Evolutionary conservation across 2,113 vertebrate genomes (phyloP).

Genomic region (Baryphthengus martii): DNA sequence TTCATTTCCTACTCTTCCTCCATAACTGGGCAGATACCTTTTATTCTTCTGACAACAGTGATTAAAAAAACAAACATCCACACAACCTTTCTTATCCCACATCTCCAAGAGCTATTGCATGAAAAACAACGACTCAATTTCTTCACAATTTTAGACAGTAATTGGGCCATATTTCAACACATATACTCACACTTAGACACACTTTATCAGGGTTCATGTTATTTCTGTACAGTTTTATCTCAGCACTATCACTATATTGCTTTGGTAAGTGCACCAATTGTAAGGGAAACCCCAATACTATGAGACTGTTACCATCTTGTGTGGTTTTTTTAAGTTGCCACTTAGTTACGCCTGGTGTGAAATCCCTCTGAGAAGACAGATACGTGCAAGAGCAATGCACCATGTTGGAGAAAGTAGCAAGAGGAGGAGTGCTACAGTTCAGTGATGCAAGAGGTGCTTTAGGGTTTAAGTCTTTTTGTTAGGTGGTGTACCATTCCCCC

Average conservation of each 20-base stretch:
- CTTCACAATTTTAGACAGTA: neutral
- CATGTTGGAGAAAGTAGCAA: neutral
- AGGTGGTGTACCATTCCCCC: neutral
- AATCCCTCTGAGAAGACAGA: neutral
- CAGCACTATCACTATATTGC: neutral
- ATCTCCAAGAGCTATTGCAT: neutral
- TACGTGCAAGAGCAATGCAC: neutral
- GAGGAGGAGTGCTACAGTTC: neutral
- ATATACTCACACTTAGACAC: neutral
- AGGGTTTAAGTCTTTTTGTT: neutral
- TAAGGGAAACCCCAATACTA: neutral
- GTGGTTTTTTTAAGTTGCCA: neutral
- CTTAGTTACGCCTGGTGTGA: neutral
- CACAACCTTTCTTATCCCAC: neutral
- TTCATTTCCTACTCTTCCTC: neutral
- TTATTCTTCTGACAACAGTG: neutral
- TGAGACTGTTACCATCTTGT: rapidly evolving
- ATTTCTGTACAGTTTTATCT: neutral
- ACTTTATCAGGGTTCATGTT: neutral
- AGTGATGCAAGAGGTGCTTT: neutral
- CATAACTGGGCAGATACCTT: neutral
- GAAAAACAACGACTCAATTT: neutral
- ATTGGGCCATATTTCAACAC: neutral
- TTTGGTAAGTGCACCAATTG: neutral
- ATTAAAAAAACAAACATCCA: neutral